These are phyloP conservation scores for Leucoma salicis DNA, from an alignment of 2,888 invertebrate species.

Conservation along the genomic window DNA sequence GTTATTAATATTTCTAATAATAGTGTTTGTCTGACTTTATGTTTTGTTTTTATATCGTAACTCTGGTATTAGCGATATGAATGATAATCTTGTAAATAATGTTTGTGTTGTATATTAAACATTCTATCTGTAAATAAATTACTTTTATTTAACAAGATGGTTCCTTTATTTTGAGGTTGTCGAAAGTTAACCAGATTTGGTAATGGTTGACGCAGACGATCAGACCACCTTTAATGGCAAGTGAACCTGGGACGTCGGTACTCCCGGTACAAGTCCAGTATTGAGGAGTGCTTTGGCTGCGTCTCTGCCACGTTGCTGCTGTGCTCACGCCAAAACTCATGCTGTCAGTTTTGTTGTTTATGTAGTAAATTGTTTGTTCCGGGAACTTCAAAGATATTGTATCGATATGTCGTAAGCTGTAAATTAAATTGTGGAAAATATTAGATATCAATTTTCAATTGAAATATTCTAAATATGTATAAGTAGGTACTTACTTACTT, in stretches of 20 bases:
- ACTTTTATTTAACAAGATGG: slow-evolving; percentile 41
- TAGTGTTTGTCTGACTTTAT: slow-evolving; percentile 37
- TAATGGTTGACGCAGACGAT: slow-evolving; percentile 49
- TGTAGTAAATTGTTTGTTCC: slow-evolving; percentile 39
- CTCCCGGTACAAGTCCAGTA: slow-evolving; percentile 55
- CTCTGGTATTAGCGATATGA: slow-evolving; percentile 40
- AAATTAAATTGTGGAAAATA: slow-evolving; percentile 26
- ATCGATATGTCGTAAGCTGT: slow-evolving; percentile 54
- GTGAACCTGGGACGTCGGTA: slow-evolving; percentile 34
- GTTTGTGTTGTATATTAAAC: slow-evolving; percentile 70
- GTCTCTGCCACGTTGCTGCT: slow-evolving; percentile 48
- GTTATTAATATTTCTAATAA: slow-evolving; percentile 24
- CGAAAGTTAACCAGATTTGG: slow-evolving; percentile 52
- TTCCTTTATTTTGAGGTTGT: slow-evolving; percentile 57
- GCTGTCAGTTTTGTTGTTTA: slow-evolving; percentile 42
- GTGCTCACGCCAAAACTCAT: slow-evolving; percentile 57
- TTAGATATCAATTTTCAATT: too few relatives aligned
- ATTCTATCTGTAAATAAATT: slow-evolving; percentile 40
- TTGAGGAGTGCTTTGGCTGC: slow-evolving; percentile 26
- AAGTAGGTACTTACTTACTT: too few relatives aligned
- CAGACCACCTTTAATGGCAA: slow-evolving; percentile 35
- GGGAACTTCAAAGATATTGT: slow-evolving; percentile 50
- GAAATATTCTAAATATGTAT: too few relatives aligned
- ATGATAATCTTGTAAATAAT: slow-evolving; percentile 66
- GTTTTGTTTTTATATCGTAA: slow-evolving; percentile 41